Percentiles rank a stretch among this genome's conserved stretches.
Evolutionary conservation across 2,888 invertebrate species (phyloP).

Genomic region (Ophion costatus): DNA sequence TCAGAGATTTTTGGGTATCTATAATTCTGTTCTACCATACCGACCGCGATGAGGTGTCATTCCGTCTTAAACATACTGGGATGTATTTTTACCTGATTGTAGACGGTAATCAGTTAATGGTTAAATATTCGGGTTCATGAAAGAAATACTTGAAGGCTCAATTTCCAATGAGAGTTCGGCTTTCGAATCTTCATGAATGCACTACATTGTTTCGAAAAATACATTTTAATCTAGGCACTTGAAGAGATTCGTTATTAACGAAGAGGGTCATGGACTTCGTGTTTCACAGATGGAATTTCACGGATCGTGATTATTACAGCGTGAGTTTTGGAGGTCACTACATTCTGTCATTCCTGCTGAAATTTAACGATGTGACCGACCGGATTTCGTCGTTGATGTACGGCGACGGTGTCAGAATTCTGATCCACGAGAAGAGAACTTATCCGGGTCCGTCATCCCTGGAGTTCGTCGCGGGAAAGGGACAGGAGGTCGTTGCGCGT

Average conservation of each 20-base stretch:
- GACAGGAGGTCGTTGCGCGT: slow-evolving; percentile 70
- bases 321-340: slow-evolving; percentile 69
- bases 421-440: slow-evolving; percentile 78
- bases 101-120: too few relatives aligned
- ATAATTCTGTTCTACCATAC: too few relatives aligned
- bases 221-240: too few relatives aligned
- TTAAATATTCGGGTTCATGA: too few relatives aligned
- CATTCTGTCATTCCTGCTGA: slow-evolving; percentile 72
- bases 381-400: slow-evolving; percentile 69
- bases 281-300: slow-evolving; percentile 51
- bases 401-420: slow-evolving; percentile 75
- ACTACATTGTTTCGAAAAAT: too few relatives aligned
- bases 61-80: too few relatives aligned
- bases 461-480: slow-evolving; percentile 70
- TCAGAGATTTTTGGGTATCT: too few relatives aligned
- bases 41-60: too few relatives aligned
- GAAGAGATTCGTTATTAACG: background rate
- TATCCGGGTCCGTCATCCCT: slow-evolving; percentile 74
- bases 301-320: slow-evolving; percentile 54
- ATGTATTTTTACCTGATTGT: too few relatives aligned
- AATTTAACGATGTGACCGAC: slow-evolving; percentile 63
- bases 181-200: too few relatives aligned
- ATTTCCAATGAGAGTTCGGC: too few relatives aligned
- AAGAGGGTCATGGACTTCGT: background rate
- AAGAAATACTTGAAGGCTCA: too few relatives aligned